Base-by-base conservation (phyloP, 2,888 invertebrate genomes). In the Melikaiella ostensackeni region DNA sequence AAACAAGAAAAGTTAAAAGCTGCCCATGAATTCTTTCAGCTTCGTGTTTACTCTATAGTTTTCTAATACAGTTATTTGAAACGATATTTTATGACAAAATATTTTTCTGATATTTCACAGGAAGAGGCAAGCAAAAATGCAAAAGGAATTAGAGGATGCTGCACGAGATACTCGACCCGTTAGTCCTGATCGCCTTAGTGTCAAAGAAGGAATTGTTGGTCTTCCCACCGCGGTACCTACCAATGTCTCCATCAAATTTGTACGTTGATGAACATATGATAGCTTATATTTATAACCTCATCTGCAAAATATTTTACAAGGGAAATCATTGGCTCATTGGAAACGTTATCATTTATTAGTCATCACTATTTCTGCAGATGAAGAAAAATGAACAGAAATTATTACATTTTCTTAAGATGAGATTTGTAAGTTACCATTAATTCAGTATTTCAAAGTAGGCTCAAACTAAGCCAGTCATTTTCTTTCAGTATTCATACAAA, bases 81-180 rank as follows among this genome's bases (percentile, higher is more conserved):
- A 57, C 33, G 11, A 21, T 75, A 55, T 27, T 75, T 59, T 61
- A n/a, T 76, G 30, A 13, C 33, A 27, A 11, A 55, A 55, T 24
- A 59, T 35, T 55, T 33, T 55, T 38, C 59, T 82, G 74, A 76
- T 91, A 91, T 92, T 91, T 94, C 94, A 70, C 94, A 98, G 98
- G 92, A 96, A 96, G 93, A 95, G 96, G 89, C 96, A 96, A 91
- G 97, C 96, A 83, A 96, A 96, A 92, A 94, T 98, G 90, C 96
- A 97, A 88, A 96, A 96, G 90, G 98, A 98, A 88, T 92, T 99
- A 70, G 97, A 97, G 92, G 98, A 98, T 89, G 98, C 98, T 27
- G 97, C 97, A 0, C 96, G 95, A 89, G 96, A 96, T 82, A 93
- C 93, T 33, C 93, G 94, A 83, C 92, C 93, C 27, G 83, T 92